Conservation (phyloP, 2,888 invertebrate species). For the Pasiphila rectangulata region DNA sequence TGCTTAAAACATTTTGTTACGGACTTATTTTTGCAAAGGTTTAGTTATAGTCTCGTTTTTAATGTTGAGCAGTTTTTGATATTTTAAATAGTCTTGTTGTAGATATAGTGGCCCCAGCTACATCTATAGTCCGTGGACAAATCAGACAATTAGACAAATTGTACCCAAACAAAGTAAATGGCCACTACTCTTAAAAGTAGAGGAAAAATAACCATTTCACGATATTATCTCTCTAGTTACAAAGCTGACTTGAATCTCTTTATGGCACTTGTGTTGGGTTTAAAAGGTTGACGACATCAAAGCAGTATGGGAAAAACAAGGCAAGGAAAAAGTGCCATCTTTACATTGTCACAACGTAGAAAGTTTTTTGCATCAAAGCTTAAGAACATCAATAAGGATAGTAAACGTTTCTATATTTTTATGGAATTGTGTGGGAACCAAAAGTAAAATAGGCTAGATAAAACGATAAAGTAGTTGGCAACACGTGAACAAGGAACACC, state of each 20-base stretch:
- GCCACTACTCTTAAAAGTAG: neutral
- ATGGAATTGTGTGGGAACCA: slow-evolving; percentile 9
- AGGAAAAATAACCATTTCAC: slow-evolving; percentile 3
- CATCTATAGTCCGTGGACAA: neutral
- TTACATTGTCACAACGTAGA: too few relatives aligned
- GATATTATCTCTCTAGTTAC: slow-evolving; percentile 6
- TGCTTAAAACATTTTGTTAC: neutral
- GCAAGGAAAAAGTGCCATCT: too few relatives aligned
- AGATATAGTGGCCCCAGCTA: neutral
- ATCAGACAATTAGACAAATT: slow-evolving; percentile 15
- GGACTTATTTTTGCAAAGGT: neutral
- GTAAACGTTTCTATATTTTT: slow-evolving; percentile 10
- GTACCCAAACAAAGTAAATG: slow-evolving; percentile 9
- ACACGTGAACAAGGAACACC: slow-evolving; percentile 29
- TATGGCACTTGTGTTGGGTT: neutral
- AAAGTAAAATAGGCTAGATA: slow-evolving; percentile 28
- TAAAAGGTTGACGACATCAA: neutral
- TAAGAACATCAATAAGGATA: too few relatives aligned
- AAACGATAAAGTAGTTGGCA: slow-evolving; percentile 29
- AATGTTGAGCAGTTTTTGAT: neutral
- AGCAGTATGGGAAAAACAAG: too few relatives aligned
- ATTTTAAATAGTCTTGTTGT: neutral
- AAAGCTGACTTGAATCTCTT: slow-evolving; percentile 8
- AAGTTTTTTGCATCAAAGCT: too few relatives aligned
- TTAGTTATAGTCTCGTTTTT: neutral